These are phyloP conservation scores for Dynastes maya DNA, from an alignment of 2,888 invertebrate genomes.

Conservation along the genomic window DNA sequence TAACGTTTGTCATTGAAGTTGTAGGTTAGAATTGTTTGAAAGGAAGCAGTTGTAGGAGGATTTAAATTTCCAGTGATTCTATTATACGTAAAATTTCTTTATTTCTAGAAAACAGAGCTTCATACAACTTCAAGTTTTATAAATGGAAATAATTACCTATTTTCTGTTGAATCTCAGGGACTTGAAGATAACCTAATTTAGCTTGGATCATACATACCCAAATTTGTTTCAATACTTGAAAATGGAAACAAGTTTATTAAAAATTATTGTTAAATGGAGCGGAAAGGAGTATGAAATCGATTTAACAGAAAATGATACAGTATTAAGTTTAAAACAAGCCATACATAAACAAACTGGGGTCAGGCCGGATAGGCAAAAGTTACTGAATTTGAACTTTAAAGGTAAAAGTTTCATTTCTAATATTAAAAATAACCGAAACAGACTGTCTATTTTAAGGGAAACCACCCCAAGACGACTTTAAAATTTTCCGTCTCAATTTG, in stretches of 20 bases:
- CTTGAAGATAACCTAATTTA: too few species aligned
- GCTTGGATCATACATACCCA: too few species aligned
- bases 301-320: conserved; percentile 84
- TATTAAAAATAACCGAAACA: neutral
- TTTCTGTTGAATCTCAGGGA: too few species aligned
- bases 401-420: conserved; percentile 72
- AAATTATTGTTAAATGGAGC: conserved; percentile 92
- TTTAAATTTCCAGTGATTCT: neutral
- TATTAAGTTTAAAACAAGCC: conserved; percentile 86
- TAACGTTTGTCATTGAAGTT: neutral
- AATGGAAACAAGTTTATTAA: conserved; percentile 64
- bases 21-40: neutral
- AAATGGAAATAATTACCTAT: too few species aligned
- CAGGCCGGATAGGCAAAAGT: conserved; percentile 92
- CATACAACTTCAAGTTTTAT: too few species aligned
- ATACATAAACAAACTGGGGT: conserved; percentile 93
- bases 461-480: conserved; percentile 85
- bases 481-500: conserved; percentile 83
- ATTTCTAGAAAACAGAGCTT: neutral
- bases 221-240: conserved; percentile 41
- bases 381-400: conserved; percentile 93
- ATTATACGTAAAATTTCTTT: neutral
- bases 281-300: conserved; percentile 91
- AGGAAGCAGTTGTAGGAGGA: neutral
- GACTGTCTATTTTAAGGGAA: conserved; percentile 76